Conservation (phyloP, 2,797 vertebrate species). For the Merluccius polli region DNA sequence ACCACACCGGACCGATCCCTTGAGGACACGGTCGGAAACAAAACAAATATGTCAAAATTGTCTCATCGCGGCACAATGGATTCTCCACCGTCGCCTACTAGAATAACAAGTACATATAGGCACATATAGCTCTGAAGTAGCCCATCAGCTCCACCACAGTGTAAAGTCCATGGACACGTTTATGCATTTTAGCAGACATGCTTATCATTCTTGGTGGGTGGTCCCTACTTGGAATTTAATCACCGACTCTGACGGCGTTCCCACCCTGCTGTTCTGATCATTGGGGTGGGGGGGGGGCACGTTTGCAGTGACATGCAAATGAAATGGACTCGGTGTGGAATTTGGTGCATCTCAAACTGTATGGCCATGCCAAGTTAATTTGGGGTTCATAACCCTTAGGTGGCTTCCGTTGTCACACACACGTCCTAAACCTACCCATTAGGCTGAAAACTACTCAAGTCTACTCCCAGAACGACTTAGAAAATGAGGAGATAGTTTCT, state of each 20-base stretch:
- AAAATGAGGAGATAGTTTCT: too few relatives aligned
- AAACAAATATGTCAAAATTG: constrained; percentile 33
- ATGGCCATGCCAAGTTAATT: background rate
- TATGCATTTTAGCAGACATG: background rate
- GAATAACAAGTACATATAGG: background rate
- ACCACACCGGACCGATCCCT: constrained; percentile 43
- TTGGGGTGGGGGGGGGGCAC: background rate
- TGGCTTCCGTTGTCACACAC: background rate
- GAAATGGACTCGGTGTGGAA: background rate
- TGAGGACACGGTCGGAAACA: constrained; percentile 55
- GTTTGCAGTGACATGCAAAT: background rate
- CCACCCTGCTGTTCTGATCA: background rate
- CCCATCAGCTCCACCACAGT: background rate
- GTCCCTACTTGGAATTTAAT: constrained; percentile 4
- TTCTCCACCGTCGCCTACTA: constrained; percentile 16
- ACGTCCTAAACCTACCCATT: background rate
- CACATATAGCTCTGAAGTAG: background rate
- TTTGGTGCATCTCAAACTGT: background rate
- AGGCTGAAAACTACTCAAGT: too few relatives aligned
- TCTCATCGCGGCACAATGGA: constrained; percentile 21
- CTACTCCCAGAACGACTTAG: background rate
- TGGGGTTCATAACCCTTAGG: background rate
- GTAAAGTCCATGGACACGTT: background rate
- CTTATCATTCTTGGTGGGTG: background rate
- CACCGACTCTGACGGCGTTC: background rate